These are phyloP conservation scores for Gephyroberyx darwinii DNA, from an alignment of 2,797 vertebrate genomes.

Conservation along the genomic window DNA sequence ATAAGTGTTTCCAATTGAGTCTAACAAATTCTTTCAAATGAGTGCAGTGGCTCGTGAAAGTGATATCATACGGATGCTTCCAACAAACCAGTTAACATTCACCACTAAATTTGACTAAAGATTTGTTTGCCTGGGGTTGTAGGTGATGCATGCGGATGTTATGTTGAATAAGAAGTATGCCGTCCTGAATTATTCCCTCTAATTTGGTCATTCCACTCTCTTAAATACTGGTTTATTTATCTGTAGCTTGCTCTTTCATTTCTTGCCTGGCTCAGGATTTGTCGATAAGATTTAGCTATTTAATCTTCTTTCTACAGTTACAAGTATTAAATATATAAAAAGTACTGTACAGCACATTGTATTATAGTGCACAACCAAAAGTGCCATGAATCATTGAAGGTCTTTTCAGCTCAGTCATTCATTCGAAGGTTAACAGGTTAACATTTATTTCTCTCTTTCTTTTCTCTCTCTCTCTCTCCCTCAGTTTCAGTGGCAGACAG, in stretches of 20 bases:
- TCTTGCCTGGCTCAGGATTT: conserved; percentile 40
- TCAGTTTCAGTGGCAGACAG: conserved; percentile 82
- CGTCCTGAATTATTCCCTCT: conserved; percentile 44
- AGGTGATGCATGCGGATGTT: conserved; percentile 64
- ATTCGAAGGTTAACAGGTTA: conserved; percentile 21
- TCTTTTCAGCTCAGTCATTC: background rate
- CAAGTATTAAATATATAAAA: background rate
- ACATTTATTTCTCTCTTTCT: conserved; percentile 49
- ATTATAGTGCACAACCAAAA: conserved; percentile 1
- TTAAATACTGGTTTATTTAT: conserved; percentile 11
- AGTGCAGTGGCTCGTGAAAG: conserved; percentile 60
- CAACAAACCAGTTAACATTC: conserved; percentile 65
- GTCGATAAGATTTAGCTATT: conserved; percentile 27
- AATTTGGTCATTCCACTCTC: background rate
- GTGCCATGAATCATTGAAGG: background rate
- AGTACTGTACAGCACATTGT: background rate
- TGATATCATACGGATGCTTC: conserved; percentile 59
- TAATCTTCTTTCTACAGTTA: conserved; percentile 16
- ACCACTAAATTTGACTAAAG: conserved; percentile 44
- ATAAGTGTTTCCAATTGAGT: conserved; percentile 47
- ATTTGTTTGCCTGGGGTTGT: conserved; percentile 58
- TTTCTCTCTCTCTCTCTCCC: conserved; percentile 18
- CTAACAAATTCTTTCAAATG: conserved; percentile 55
- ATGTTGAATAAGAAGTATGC: conserved; percentile 46
- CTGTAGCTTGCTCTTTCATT: conserved; percentile 46